phyloP scores from a whole-genome alignment of 2,797 vertebrate species.

The Brachymystax lenok region DNA sequence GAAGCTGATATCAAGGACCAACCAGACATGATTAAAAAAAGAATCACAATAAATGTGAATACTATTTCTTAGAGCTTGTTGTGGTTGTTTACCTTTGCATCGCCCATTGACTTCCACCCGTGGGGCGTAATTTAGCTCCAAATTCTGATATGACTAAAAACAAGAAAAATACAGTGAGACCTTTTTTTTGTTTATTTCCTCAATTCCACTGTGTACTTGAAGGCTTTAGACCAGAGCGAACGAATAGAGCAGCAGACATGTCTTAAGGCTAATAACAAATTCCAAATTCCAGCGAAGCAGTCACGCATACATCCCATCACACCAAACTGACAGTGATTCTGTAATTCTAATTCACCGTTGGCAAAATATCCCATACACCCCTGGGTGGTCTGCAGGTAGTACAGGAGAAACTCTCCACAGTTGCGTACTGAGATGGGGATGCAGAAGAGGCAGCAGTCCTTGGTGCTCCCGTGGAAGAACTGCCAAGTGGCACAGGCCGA shows the following conservation, averaged over 20 bases:
- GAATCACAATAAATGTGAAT: constrained; percentile 2
- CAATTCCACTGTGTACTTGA: not conserved
- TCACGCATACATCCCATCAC: not conserved
- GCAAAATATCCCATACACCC: constrained; percentile 82
- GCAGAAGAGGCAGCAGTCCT: constrained; percentile 79
- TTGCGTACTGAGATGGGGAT: constrained; percentile 72
- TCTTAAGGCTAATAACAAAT: constrained; percentile 1
- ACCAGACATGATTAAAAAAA: not conserved
- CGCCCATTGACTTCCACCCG: constrained; percentile 68
- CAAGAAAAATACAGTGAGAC: constrained; percentile 6
- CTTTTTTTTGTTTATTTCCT: not conserved
- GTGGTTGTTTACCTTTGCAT: constrained; percentile 67
- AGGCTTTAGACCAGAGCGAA: not conserved
- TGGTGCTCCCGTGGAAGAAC: constrained; percentile 69
- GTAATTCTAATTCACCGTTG: constrained; percentile 60
- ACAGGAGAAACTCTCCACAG: constrained; percentile 76
- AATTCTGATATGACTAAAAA: constrained; percentile 62
- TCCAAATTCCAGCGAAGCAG: constrained; percentile 17
- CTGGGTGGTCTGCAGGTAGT: constrained; percentile 78
- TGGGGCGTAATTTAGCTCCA: constrained; percentile 63
- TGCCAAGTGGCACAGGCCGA: constrained; percentile 78
- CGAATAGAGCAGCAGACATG: not conserved
- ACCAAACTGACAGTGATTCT: not conserved
- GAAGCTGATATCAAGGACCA: not conserved
- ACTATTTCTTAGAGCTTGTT: constrained; percentile 45